Evolutionary conservation across 2,113 vertebrate genomes (phyloP).

Genomic region (Megaceryle torquata): DNA sequence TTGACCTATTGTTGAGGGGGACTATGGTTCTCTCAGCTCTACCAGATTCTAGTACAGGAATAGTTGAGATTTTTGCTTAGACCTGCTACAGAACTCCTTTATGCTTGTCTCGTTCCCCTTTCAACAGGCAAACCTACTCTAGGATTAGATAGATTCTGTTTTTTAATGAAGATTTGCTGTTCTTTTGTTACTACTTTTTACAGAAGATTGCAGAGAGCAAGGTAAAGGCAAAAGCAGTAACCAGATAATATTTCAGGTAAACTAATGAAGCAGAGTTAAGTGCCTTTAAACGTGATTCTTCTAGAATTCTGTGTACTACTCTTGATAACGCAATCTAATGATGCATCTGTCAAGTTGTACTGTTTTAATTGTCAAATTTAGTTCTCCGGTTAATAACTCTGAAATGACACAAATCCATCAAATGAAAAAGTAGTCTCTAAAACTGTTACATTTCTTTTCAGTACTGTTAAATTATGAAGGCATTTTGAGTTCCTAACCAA

Average conservation of each 20-base stretch:
- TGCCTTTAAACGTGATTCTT: not conserved
- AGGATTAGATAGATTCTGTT: not conserved
- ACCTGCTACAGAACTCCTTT: not conserved
- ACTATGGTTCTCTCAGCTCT: not conserved
- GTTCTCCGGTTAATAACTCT: not conserved
- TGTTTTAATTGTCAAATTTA: not conserved
- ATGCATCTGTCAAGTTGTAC: not conserved
- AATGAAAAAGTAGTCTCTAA: not conserved
- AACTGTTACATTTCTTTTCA: not conserved
- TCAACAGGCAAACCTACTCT: not conserved
- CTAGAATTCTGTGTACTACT: not conserved
- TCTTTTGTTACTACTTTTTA: not conserved
- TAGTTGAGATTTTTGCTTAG: not conserved
- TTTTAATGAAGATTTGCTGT: not conserved
- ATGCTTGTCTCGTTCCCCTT: not conserved
- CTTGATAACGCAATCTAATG: not conserved
- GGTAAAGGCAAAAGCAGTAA: not conserved
- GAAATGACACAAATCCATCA: not conserved
- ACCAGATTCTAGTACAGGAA: not conserved
- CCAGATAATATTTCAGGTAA: not conserved
- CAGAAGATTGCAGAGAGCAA: not conserved
- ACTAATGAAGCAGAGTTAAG: not conserved
- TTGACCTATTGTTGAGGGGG: not conserved
- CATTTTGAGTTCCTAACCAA: not conserved
- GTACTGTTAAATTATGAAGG: conserved; percentile 28